Base-by-base conservation (phyloP, 2,888 invertebrate species). In the Nemurella pictetii region DNA sequence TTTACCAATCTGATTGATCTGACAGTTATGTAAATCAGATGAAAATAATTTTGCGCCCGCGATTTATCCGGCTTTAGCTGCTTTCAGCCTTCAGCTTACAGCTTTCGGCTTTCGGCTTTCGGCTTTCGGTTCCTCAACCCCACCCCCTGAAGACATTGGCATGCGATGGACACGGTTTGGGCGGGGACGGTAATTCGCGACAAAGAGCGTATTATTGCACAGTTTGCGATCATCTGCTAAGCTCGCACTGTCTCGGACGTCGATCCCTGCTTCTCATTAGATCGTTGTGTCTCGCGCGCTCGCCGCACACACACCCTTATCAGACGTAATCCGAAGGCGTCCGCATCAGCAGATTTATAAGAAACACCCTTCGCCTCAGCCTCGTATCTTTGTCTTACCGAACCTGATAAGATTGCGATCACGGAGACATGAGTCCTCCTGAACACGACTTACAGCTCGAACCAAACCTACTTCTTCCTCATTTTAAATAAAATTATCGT, bases 91-190 rank as follows among this genome's bases (percentile, higher is more conserved):
- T 2, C 55, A 55, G n/a, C n/a, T n/a, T n/a, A n/a, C n/a, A n/a
- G n/a, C n/a, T n/a, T n/a, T n/a, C n/a, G n/a, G 55, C n/a, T n/a
- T n/a, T n/a, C n/a, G n/a, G 55, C 7, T 15, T 36, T 36, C 7
- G 55, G 55, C 7, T 7, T 9, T 36, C 15, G 0, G 2, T 2
- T 75, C 28, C 20, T n/a, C 74, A 74, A 15, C 75, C 26, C 75
- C 75, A 75, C 75, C 75, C 75, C 55, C 20, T n/a, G 28, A 75
- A 20, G 27, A 75, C 12, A 75, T 75, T 75, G 75, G 75, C 75
- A 75, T 2, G 25, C 26, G 15, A 75, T n/a, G n/a, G 75, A 75
- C 75, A 75, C 75, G 75, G 2, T 75, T 5, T 2, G 75, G 75
- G 75, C 75, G 75, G 75, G 5, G 75, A 75, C 75, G 75, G 55